Evolutionary conservation across 2,797 vertebrate genomes (phyloP).

Genomic region (Calcarius lapponicus): DNA sequence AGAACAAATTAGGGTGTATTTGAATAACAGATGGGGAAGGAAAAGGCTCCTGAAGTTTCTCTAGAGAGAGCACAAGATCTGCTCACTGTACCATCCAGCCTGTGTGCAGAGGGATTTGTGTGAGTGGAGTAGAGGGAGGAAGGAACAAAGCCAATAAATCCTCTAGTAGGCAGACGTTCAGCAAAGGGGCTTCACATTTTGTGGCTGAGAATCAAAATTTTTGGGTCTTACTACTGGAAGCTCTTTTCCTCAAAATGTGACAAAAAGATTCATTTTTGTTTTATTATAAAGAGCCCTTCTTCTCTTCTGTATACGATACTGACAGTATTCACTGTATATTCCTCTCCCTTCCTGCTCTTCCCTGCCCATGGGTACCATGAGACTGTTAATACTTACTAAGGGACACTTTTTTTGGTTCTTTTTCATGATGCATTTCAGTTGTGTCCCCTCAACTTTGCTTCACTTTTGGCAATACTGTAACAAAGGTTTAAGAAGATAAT

Average conservation of each 20-base stretch:
- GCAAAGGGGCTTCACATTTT: not conserved
- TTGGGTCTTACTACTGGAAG: not conserved
- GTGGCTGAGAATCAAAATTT: not conserved
- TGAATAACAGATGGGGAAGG: not conserved
- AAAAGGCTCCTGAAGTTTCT: conserved; percentile 12
- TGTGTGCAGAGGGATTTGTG: not conserved
- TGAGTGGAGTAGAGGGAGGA: not conserved
- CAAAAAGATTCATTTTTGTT: not conserved
- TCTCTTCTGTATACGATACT: not conserved
- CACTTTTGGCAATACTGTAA: not conserved
- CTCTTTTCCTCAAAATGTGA: not conserved
- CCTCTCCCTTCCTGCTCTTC: not conserved
- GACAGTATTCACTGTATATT: not conserved
- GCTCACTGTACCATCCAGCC: not conserved
- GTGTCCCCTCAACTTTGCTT: not conserved
- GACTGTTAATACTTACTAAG: not conserved
- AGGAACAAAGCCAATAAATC: not conserved
- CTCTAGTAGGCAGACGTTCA: not conserved
- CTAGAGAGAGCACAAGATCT: not conserved
- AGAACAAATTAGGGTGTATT: not conserved
- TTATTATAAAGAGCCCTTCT: not conserved
- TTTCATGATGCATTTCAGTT: not conserved
- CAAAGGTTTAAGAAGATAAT: not conserved
- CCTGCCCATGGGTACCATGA: not conserved
- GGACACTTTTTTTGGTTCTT: not conserved